These are phyloP conservation scores for Brachionichthys hirsutus DNA, from an alignment of 2,113 vertebrate species.

Conservation along the genomic window DNA sequence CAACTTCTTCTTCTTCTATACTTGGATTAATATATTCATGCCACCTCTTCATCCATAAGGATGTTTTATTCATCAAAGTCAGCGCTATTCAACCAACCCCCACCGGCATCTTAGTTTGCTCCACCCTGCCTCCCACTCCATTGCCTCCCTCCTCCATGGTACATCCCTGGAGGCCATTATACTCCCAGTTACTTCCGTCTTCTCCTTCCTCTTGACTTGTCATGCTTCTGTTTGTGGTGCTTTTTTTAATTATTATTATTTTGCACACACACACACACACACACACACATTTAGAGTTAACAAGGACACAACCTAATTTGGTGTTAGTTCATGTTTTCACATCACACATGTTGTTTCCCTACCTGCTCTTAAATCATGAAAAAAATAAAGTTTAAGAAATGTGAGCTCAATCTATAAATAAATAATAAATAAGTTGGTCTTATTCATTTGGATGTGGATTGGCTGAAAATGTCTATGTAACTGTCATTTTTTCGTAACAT, in stretches of 20 bases:
- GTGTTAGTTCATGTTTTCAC: background rate
- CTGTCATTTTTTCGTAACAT: no score
- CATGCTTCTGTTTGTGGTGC: slow-evolving; percentile 8
- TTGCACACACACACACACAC: slow-evolving; percentile 1
- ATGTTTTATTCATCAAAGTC: slow-evolving; percentile 86
- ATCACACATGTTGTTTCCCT: no score
- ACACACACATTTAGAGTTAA: slow-evolving; percentile 14
- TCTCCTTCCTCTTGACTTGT: slow-evolving; percentile 29
- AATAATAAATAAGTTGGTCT: no score
- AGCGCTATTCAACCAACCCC: slow-evolving; percentile 59
- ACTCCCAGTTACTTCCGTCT: slow-evolving; percentile 36
- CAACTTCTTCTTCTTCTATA: slow-evolving; percentile 26
- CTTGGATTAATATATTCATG: slow-evolving; percentile 73
- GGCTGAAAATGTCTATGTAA: no score
- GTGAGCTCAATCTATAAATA: no score
- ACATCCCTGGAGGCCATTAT: slow-evolving; percentile 61
- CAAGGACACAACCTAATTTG: slow-evolving; percentile 11
- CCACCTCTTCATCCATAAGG: slow-evolving; percentile 68
- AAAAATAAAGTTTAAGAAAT: no score
- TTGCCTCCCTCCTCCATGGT: slow-evolving; percentile 51
- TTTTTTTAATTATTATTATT: background rate
- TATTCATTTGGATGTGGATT: no score
- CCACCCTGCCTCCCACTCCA: slow-evolving; percentile 48
- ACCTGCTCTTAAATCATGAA: no score
- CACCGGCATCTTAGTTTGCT: slow-evolving; percentile 61